These are phyloP conservation scores for Scolopax mira DNA, from an alignment of 2,113 vertebrate genomes.

Conservation along the genomic window DNA sequence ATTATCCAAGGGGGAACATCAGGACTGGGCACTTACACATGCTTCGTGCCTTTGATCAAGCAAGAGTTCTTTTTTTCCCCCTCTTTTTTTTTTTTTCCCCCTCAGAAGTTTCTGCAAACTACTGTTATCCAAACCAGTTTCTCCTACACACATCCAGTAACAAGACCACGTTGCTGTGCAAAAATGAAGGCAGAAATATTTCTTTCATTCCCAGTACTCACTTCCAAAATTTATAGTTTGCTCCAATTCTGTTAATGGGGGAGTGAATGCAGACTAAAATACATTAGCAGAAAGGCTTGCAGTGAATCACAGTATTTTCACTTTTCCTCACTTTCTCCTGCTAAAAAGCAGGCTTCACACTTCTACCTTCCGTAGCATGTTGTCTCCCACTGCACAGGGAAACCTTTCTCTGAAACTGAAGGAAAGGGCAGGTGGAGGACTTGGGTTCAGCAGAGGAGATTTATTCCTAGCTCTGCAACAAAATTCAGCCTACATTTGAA, in stretches of 20 bases:
- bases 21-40: not conserved
- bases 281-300: not conserved
- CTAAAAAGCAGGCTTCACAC: not conserved
- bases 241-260: not conserved
- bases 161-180: not conserved
- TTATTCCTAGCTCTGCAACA: not conserved
- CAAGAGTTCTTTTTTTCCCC: not conserved
- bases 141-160: not conserved
- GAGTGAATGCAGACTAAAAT: not conserved
- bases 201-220: not conserved
- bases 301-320: conserved; percentile 12
- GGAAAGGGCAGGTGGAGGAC: not conserved
- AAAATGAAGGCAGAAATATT: conserved; percentile 6
- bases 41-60: not conserved
- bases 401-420: not conserved
- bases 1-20: not conserved
- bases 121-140: not conserved
- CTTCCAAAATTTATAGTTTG: not conserved
- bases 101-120: not conserved
- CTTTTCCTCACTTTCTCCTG: not conserved
- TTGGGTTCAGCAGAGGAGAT: not conserved
- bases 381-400: not conserved
- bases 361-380: not conserved
- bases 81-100: too few species aligned
- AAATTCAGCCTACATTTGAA: not conserved